These are phyloP conservation scores for Aporrectodea caliginosa DNA, from an alignment of 1,140 invertebrate species.

Conservation along the genomic window DNA sequence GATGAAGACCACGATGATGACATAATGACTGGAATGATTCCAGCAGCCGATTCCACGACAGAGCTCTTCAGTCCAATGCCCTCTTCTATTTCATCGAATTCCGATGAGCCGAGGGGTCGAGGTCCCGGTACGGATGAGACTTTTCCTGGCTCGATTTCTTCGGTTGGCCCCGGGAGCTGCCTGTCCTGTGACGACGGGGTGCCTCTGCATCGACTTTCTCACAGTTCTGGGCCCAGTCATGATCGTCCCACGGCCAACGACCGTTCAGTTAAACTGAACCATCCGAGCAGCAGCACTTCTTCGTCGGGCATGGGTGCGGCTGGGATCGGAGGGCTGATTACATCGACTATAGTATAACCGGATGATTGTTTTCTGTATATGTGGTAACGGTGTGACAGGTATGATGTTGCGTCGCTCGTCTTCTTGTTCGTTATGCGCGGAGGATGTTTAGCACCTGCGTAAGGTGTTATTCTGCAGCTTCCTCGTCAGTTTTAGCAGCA, in stretches of 20 bases:
- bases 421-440: no score
- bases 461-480: no score
- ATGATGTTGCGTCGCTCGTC: no score
- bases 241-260: neutral
- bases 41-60: constrained; percentile 17
- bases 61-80: constrained; percentile 20
- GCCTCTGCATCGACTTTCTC: neutral
- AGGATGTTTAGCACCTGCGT: no score
- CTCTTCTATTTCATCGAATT: neutral
- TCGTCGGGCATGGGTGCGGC: neutral
- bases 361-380: neutral
- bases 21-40: neutral
- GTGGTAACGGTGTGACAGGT: no score
- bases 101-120: constrained; percentile 3
- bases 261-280: neutral
- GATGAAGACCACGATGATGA: constrained; percentile 54
- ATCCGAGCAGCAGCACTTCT: neutral
- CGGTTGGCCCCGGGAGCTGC: neutral
- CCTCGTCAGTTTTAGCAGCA: no score
- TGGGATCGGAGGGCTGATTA: neutral
- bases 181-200: neutral
- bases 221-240: neutral
- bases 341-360: neutral
- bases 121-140: neutral
- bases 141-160: neutral